Evolutionary conservation across 1,140 invertebrate species (phyloP).

Genomic region (Hyphantria cunea): DNA sequence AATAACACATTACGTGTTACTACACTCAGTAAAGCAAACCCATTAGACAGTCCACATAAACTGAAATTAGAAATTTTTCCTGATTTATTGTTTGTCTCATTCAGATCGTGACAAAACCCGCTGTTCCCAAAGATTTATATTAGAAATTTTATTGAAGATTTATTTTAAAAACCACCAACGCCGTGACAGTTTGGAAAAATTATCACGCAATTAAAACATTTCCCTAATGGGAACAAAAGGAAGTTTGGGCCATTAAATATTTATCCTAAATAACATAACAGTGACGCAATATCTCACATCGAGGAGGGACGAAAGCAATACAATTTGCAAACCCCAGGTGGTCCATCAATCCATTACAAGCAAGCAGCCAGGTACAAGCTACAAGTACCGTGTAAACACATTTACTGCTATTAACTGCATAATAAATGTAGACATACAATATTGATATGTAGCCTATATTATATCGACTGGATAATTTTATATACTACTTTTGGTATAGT

Average conservation of each 20-base stretch:
- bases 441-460: neutral
- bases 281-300: conserved; percentile 4
- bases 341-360: conserved; percentile 16
- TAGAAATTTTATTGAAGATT: conserved; percentile 20
- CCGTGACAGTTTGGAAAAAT: conserved; percentile 22
- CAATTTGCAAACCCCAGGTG: conserved; percentile 23
- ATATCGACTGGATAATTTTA: neutral
- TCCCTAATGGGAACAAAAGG: conserved; percentile 19
- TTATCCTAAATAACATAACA: neutral
- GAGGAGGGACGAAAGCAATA: conserved; percentile 6
- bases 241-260: conserved; percentile 16
- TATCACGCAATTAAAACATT: conserved; percentile 27
- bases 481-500: neutral
- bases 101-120: conserved; percentile 18
- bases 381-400: neutral
- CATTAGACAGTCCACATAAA: conserved; percentile 19
- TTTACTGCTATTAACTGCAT: neutral
- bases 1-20: too few species aligned
- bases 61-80: conserved; percentile 20
- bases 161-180: conserved; percentile 14
- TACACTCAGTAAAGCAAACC: neutral
- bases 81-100: conserved; percentile 24
- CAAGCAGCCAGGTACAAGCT: conserved; percentile 3
- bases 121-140: conserved; percentile 22
- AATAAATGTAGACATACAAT: neutral